Evolutionary conservation across 2,797 vertebrate genomes (phyloP).

Genomic region (Parotocinclus haroldoi): DNA sequence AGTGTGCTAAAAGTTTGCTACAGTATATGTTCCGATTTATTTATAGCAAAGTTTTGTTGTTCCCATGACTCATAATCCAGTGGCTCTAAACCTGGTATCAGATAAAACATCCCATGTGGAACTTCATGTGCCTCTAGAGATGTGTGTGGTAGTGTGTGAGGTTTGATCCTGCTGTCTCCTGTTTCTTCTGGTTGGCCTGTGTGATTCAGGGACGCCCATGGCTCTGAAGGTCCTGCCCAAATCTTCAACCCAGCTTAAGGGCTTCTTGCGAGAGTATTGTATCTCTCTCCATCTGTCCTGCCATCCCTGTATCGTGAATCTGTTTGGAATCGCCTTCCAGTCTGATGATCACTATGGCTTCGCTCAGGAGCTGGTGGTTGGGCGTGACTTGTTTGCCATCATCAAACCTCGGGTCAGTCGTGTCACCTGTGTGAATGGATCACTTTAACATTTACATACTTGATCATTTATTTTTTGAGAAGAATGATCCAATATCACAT

Average conservation of each 20-base stretch:
- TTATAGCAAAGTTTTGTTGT: too few species aligned
- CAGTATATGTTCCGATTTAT: too few species aligned
- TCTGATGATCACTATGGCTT: conserved; percentile 78
- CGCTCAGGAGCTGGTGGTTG: conserved; percentile 76
- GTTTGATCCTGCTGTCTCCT: conserved; percentile 21
- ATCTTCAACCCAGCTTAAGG: conserved; percentile 73
- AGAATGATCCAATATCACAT: too few species aligned
- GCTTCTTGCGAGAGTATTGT: conserved; percentile 80
- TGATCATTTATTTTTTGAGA: too few species aligned
- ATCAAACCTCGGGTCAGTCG: conserved; percentile 75
- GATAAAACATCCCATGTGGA: not conserved
- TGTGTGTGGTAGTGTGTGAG: not conserved
- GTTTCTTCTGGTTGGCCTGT: not conserved
- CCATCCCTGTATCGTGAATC: conserved; percentile 78
- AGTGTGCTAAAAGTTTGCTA: too few species aligned
- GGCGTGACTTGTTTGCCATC: conserved; percentile 75
- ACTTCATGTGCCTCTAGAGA: conserved; percentile 13
- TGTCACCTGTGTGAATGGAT: not conserved
- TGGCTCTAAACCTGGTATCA: conserved; percentile 1
- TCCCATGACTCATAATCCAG: not conserved
- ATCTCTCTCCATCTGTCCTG: conserved; percentile 74
- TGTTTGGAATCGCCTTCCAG: conserved; percentile 81
- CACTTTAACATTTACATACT: too few species aligned
- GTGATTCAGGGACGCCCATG: conserved; percentile 74
- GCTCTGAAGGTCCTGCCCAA: conserved; percentile 82